Percentiles rank a stretch among this genome's conserved stretches.
Evolutionary conservation across 2,797 vertebrate species (phyloP).

Genomic region (Lophius americanus): DNA sequence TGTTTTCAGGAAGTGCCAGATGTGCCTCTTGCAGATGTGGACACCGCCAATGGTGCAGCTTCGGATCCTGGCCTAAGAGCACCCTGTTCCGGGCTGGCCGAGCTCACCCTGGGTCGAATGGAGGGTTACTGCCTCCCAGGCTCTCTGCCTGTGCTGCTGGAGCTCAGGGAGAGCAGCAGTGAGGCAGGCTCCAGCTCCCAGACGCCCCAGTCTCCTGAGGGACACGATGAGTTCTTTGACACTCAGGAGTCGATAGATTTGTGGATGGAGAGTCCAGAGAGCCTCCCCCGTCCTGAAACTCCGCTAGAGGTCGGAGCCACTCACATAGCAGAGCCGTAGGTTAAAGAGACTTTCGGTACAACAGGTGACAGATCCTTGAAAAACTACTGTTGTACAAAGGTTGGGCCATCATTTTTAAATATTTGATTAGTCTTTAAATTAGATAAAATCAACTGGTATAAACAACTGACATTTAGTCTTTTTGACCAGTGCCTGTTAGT

Average conservation of each 20-base stretch:
- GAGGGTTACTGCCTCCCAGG: constrained; percentile 76
- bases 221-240: constrained; percentile 81
- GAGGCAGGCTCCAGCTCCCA: constrained; percentile 83
- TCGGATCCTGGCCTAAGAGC: constrained; percentile 37
- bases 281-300: constrained; percentile 47
- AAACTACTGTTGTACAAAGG: too few relatives aligned
- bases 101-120: constrained; percentile 67
- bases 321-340: constrained; percentile 66
- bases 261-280: constrained; percentile 72
- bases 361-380: background rate
- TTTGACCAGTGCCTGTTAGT: too few relatives aligned
- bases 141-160: constrained; percentile 79
- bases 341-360: background rate
- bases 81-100: constrained; percentile 58
- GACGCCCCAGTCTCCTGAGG: constrained; percentile 81
- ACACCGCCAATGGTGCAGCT: background rate
- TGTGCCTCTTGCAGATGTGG: background rate
- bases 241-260: constrained; percentile 78
- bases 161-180: constrained; percentile 84
- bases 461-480: too few relatives aligned
- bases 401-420: too few relatives aligned
- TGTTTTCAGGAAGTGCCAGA: constrained; percentile 11
- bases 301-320: constrained; percentile 64
- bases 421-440: too few relatives aligned
- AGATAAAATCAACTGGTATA: too few relatives aligned